A percentile compares a stretch with the other conserved stretches of the same genome.
Evolutionary conservation across 2,888 invertebrate species (phyloP).

Genomic region (Gastracanthus pulcherrimus): DNA sequence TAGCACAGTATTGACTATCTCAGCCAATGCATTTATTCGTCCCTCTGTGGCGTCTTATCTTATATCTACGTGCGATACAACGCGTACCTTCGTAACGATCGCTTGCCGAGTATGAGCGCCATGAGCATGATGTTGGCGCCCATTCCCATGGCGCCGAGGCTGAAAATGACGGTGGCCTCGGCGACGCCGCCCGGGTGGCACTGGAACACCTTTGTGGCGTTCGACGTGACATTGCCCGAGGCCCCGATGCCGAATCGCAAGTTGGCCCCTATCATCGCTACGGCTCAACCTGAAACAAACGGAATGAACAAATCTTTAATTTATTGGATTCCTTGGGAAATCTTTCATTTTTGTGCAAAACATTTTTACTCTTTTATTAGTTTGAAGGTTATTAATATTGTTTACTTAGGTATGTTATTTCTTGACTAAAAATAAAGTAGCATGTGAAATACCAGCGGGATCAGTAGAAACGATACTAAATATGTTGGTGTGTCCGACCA

Average conservation of each 20-base stretch:
- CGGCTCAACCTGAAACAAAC: slow-evolving; percentile 81
- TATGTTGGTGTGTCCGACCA: too few species aligned
- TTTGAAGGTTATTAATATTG: too few species aligned
- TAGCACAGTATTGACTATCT: too few species aligned
- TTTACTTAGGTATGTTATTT: too few species aligned
- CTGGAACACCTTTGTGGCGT: slow-evolving; percentile 85
- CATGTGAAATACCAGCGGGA: too few species aligned
- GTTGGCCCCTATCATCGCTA: slow-evolving; percentile 89
- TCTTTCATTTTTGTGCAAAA: too few species aligned
- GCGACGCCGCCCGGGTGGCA: slow-evolving; percentile 90
- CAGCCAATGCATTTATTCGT: too few species aligned
- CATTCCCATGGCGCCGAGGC: slow-evolving; percentile 88
- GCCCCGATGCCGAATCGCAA: slow-evolving; percentile 85
- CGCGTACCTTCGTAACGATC: slow-evolving; percentile 86
- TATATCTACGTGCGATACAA: not conserved
- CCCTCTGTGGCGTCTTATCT: too few species aligned
- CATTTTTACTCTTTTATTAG: too few species aligned
- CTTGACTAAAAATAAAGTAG: too few species aligned
- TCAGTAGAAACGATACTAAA: too few species aligned
- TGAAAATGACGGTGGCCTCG: slow-evolving; percentile 88
- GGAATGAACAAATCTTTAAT: not conserved
- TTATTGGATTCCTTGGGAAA: too few species aligned
- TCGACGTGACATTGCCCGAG: slow-evolving; percentile 83
- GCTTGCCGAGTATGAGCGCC: slow-evolving; percentile 88
- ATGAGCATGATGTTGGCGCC: slow-evolving; percentile 89